Percentiles rank a stretch among this genome's conserved stretches.
These are phyloP conservation scores for Plusia festucae DNA, from an alignment of 2,888 invertebrate genomes.

Conservation along the genomic window DNA sequence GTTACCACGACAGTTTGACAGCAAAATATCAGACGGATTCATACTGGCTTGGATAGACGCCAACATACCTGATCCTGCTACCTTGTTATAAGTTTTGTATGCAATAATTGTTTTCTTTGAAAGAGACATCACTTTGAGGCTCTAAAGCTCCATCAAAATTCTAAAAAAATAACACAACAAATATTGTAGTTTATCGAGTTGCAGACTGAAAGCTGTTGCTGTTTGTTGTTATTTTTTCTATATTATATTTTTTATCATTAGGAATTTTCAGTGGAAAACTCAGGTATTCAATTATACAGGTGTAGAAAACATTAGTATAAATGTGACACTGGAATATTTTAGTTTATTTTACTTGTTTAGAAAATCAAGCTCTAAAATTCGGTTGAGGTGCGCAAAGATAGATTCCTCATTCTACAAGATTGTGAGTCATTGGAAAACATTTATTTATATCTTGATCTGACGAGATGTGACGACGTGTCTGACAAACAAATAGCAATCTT, in stretches of 20 bases:
- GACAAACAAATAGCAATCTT: conserved; percentile 14
- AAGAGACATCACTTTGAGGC: too few relatives aligned
- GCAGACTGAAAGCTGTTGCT: too few relatives aligned
- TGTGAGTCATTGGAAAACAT: conserved; percentile 20
- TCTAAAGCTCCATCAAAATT: too few relatives aligned
- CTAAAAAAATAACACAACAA: too few relatives aligned
- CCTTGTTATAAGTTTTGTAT: too few relatives aligned
- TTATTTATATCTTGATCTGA: conserved; percentile 40
- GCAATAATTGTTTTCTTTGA: too few relatives aligned
- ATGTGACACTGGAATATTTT: background rate
- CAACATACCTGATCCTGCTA: conserved; percentile 32
- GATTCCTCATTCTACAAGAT: conserved; percentile 10
- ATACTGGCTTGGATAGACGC: conserved; percentile 24
- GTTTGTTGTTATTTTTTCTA: too few relatives aligned
- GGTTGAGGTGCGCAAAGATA: conserved; percentile 21
- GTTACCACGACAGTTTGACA: conserved; percentile 36
- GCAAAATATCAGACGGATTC: conserved; percentile 27
- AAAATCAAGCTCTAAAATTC: conserved; percentile 22
- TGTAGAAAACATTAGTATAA: too few relatives aligned
- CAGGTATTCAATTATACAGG: too few relatives aligned
- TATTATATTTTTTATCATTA: too few relatives aligned
- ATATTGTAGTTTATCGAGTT: too few relatives aligned
- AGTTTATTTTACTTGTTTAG: background rate
- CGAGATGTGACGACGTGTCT: conserved; percentile 26
- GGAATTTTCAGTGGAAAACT: too few relatives aligned